phyloP scores from a whole-genome alignment of 2,888 invertebrate genomes.

The Diploptera punctata region DNA sequence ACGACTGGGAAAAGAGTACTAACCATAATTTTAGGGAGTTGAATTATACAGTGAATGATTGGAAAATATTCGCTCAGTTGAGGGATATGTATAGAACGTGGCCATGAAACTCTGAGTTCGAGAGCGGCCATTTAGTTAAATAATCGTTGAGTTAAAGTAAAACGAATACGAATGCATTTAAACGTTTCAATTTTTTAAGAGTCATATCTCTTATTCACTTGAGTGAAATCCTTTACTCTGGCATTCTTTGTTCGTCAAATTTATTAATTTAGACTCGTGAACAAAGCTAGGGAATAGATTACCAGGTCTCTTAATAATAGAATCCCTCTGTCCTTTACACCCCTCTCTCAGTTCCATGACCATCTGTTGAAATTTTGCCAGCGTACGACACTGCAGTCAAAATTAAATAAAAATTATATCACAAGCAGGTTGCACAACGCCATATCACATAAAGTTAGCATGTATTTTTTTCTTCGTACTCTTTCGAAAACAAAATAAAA shows the following conservation, averaged over 20 bases:
- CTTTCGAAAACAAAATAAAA: no score
- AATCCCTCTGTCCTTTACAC: background rate
- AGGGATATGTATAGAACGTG: no score
- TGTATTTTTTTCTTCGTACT: background rate
- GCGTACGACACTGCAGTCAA: background rate
- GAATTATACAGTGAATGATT: no score
- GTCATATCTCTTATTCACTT: background rate
- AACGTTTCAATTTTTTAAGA: no score
- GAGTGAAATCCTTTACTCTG: background rate
- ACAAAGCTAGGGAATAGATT: background rate
- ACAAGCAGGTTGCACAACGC: background rate
- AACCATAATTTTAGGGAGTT: no score
- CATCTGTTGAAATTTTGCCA: constrained; percentile 5
- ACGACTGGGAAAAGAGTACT: no score
- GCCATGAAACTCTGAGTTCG: no score
- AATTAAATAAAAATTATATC: background rate
- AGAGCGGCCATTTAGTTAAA: no score
- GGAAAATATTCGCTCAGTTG: no score
- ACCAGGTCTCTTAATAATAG: background rate
- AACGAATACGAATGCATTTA: no score
- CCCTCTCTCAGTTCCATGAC: background rate
- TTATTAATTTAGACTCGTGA: background rate
- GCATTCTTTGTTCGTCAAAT: background rate
- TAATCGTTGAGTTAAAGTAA: no score
- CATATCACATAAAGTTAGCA: background rate